Percentiles rank a stretch among this genome's conserved stretches.
Conservation (phyloP, 2,888 invertebrate genomes). For the Papilio demoleus region DNA sequence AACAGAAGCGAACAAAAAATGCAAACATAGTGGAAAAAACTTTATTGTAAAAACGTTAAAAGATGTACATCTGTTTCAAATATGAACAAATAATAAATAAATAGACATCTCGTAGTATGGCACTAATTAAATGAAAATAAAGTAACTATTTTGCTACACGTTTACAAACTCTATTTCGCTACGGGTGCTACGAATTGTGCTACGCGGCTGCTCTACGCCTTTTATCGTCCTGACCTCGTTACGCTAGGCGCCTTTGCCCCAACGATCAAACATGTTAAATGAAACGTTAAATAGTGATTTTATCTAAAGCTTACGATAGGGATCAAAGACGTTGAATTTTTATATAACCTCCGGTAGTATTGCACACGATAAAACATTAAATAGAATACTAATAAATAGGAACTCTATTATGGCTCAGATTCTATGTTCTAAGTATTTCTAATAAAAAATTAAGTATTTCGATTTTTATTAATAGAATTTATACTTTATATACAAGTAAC, state of each 20-base stretch:
- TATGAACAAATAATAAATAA: no score
- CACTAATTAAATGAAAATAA: no score
- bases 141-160: neutral
- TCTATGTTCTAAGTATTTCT: neutral
- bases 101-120: no score
- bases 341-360: neutral
- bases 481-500: neutral
- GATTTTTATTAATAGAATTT: no score
- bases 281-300: neutral
- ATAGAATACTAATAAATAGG: no score
- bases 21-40: neutral
- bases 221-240: conserved; percentile 15
- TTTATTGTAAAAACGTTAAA: neutral
- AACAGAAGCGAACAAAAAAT: neutral
- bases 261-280: conserved; percentile 15
- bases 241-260: conserved; percentile 18
- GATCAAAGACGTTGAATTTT: conserved; percentile 2
- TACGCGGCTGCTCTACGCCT: conserved; percentile 15
- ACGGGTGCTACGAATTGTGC: conserved; percentile 14
- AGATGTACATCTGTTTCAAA: no score
- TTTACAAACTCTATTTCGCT: neutral
- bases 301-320: conserved; percentile 3
- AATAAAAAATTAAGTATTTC: neutral
- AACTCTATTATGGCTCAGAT: neutral
- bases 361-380: neutral